These are phyloP conservation scores for Hirtodrosophila histrioides DNA, from an alignment of 2,888 invertebrate species.

Conservation along the genomic window DNA sequence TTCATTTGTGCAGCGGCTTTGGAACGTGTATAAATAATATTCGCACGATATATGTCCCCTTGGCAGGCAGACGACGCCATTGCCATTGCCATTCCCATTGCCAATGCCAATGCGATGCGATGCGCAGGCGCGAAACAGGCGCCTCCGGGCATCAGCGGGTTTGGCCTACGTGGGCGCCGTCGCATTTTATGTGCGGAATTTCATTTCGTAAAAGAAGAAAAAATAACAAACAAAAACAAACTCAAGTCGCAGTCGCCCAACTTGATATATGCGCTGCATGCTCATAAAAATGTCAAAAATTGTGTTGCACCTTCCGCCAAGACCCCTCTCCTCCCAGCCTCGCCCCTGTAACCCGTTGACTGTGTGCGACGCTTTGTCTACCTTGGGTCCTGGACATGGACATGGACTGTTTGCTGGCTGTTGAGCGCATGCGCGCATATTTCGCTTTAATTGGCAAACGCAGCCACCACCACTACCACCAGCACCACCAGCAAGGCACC, in stretches of 20 bases:
- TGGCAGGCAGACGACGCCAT: conserved; percentile 64
- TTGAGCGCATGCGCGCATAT: conserved; percentile 76
- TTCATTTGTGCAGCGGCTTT: conserved; percentile 59
- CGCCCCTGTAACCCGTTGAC: conserved; percentile 4
- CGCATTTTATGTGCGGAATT: conserved; percentile 71
- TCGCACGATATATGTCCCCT: conserved; percentile 83
- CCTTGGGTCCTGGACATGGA: conserved; percentile 37
- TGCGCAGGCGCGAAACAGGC: conserved; percentile 80
- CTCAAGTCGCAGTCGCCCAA: conserved; percentile 59
- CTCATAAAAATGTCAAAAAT: conserved; percentile 83
- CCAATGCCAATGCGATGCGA: conserved; percentile 31
- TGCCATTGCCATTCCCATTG: conserved; percentile 12
- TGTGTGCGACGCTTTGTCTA: conserved; percentile 67
- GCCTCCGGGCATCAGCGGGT: conserved; percentile 77
- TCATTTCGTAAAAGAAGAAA: conserved; percentile 44
- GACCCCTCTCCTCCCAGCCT: conserved; percentile 1
- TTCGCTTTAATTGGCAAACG: conserved; percentile 80
- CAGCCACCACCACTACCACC: conserved; percentile 36
- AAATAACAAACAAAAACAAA: conserved; percentile 44
- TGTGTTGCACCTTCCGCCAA: conserved; percentile 52
- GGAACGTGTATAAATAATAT: conserved; percentile 81
- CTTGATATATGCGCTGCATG: conserved; percentile 81
- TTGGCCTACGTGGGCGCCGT: conserved; percentile 75
- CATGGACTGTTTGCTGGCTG: conserved; percentile 14
- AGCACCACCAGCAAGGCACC: conserved; percentile 48